Conservation (phyloP, 2,888 invertebrate genomes). For the Pachliopta kotzebuea region DNA sequence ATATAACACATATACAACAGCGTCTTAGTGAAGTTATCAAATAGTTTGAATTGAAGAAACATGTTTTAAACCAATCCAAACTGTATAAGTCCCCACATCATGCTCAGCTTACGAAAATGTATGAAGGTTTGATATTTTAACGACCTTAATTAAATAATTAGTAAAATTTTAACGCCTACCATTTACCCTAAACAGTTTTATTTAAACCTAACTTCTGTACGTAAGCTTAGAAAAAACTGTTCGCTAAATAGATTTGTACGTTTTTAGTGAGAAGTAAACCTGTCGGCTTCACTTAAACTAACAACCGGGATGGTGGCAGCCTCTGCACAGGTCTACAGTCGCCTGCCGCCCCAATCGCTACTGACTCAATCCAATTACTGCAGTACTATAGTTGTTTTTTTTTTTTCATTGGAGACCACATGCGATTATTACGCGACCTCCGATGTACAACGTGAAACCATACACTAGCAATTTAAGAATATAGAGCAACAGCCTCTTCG, state of each 20-base stretch:
- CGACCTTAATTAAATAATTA: too few species aligned
- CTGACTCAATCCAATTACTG: slow-evolving; percentile 58
- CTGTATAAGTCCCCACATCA: not conserved
- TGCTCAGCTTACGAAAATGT: not conserved
- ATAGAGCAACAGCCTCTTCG: not conserved
- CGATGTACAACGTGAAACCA: not conserved
- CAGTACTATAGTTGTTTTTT: slow-evolving; percentile 44
- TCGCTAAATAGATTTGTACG: not conserved
- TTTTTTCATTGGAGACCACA: slow-evolving; percentile 32
- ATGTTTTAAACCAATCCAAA: not conserved
- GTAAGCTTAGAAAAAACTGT: not conserved
- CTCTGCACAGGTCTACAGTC: slow-evolving; percentile 30
- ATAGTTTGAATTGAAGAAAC: not conserved
- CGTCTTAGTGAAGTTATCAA: not conserved
- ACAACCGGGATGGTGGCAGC: slow-evolving; percentile 33
- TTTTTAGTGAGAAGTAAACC: slow-evolving; percentile 2
- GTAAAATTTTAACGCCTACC: too few species aligned
- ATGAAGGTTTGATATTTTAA: too few species aligned
- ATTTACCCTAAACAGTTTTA: not conserved
- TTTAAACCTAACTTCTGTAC: not conserved
- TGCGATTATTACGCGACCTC: slow-evolving; percentile 25
- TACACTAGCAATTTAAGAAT: not conserved
- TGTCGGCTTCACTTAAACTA: slow-evolving; percentile 28
- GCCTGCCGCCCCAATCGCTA: slow-evolving; percentile 43
- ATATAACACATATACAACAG: not conserved